These are phyloP conservation scores for Sapajus apella DNA, from an alignment of 2,113 vertebrate species.

Conservation along the genomic window DNA sequence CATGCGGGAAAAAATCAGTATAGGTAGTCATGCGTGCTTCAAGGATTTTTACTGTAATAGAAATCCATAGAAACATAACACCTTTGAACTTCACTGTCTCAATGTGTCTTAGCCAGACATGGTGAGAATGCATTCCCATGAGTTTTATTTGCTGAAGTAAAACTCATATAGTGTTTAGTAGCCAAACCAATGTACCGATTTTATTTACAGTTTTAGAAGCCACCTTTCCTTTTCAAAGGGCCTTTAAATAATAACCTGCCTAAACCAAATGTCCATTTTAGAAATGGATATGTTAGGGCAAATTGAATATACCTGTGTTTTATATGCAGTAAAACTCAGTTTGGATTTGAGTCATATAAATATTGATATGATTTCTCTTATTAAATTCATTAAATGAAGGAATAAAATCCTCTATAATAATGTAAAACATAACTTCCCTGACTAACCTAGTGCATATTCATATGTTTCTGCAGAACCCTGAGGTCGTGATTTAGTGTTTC, in stretches of 20 bases:
- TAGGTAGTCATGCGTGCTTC: conserved; percentile 48
- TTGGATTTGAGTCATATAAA: neutral
- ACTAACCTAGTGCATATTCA: neutral
- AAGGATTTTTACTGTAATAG: conserved; percentile 67
- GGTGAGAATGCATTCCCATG: neutral
- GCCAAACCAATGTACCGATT: conserved; percentile 5
- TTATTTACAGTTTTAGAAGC: conserved; percentile 49
- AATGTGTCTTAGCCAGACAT: neutral
- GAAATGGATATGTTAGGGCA: conserved; percentile 6
- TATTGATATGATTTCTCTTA: neutral
- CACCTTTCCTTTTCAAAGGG: conserved; percentile 29
- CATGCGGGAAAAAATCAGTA: conserved; percentile 66
- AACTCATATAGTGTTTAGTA: neutral
- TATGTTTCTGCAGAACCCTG: neutral
- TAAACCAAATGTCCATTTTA: neutral
- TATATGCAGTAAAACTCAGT: neutral
- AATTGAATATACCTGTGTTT: neutral
- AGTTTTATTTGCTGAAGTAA: conserved; percentile 47
- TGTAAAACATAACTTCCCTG: neutral
- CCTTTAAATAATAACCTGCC: conserved; percentile 19
- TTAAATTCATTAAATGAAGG: neutral
- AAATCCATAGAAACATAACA: conserved; percentile 63
- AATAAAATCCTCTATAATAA: neutral
- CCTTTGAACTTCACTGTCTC: conserved; percentile 55
- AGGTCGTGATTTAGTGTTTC: neutral